Evolutionary conservation across 2,113 vertebrate genomes (phyloP), one percentile per base, ranked within the genome.

Genomic region (Pseudopipra pipra): DNA sequence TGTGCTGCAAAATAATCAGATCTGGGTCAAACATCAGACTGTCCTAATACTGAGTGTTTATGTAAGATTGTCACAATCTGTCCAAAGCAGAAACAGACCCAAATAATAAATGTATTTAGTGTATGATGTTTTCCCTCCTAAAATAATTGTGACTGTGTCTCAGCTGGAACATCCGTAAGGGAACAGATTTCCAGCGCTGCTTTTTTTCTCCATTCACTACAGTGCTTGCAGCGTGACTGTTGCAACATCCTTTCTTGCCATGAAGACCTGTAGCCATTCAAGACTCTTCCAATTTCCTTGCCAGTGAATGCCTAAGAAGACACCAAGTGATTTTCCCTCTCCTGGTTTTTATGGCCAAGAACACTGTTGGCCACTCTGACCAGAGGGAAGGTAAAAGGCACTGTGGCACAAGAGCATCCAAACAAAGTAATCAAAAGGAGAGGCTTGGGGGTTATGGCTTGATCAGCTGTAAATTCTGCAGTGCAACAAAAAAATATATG

Each of bases 1-100:
- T 51, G n/a, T 74, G 27, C 80, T 91, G 84, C 74, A 93, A 78
- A 91, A 71, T 86, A 72, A 92, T 63, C 81, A 85, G 44, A 81
- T 81, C 11, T 81, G 56, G 87, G 87, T 89, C 87, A 93, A 78
- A 94, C 87, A 90, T 78, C 73, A 74, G 52, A 59, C 63, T 91
- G 47, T 61, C 76, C 73, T 81, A 71, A 58, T 41, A 54, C 37
- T 73, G 37, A 3, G 25, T 37, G 37, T 70, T 93, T 84, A 74
- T 47, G 20, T 71, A 66, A 72, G 56, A 59, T 27, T 71, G 56
- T 55, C 74, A 55, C 47, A 93, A 62, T 88, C 89, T 90, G 54
- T 70, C 66, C 59, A 92, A 78, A 78, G 61, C 44, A 82, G 63
- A 58, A 77, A 67, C 52, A 24, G 1, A 67, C 44, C 58, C 28